Evolutionary conservation across 2,888 invertebrate genomes (phyloP).

Genomic region (Lycaena phlaeas): DNA sequence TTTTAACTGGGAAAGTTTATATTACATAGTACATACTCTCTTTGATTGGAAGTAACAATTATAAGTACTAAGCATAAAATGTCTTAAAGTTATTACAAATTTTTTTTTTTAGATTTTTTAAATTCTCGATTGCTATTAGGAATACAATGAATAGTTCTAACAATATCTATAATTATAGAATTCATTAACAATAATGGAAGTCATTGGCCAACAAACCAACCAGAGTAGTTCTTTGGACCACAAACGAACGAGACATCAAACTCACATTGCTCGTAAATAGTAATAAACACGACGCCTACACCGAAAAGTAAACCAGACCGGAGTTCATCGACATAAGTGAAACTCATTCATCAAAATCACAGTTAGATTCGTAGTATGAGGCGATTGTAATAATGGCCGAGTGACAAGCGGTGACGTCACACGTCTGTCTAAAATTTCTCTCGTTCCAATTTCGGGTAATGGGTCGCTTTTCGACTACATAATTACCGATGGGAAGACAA

Average conservation of each 20-base stretch:
- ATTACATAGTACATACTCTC: too few species aligned
- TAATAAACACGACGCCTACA: constrained; percentile 40
- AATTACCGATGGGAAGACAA: constrained; percentile 37
- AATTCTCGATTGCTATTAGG: too few species aligned
- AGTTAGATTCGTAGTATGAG: constrained; percentile 48
- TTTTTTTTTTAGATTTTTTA: too few species aligned
- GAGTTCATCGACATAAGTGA: constrained; percentile 62
- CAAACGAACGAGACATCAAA: neutral
- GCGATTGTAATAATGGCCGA: constrained; percentile 39
- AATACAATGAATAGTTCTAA: too few species aligned
- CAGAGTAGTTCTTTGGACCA: too few species aligned
- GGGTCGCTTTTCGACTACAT: constrained; percentile 12
- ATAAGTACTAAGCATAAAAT: too few species aligned
- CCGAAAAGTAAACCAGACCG: constrained; percentile 46
- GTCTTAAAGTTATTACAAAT: too few species aligned
- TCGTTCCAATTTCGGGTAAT: constrained; percentile 21
- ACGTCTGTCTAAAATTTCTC: constrained; percentile 26
- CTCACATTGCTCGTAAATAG: constrained; percentile 12
- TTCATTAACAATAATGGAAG: too few species aligned
- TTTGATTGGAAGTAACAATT: too few species aligned
- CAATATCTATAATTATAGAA: too few species aligned
- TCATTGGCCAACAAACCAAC: too few species aligned
- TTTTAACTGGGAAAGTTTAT: too few species aligned
- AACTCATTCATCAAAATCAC: constrained; percentile 56
- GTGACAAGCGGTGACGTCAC: constrained; percentile 47